A percentile compares a stretch with the other conserved stretches of the same genome.
Evolutionary conservation across 2,888 invertebrate species (phyloP).

Genomic region (Peribatodes rhomboidaria): DNA sequence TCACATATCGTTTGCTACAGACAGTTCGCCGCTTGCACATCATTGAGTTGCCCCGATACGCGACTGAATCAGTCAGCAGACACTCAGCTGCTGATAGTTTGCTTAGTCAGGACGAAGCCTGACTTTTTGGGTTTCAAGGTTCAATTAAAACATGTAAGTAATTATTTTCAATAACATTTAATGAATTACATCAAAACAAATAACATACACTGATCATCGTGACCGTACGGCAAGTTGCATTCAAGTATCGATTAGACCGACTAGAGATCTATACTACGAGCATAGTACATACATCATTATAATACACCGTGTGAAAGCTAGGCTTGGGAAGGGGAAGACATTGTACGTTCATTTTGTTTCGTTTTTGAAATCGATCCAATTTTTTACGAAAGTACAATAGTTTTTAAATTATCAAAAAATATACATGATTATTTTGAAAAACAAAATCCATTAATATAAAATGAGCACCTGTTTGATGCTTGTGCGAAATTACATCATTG

Average conservation of each 20-base stretch:
- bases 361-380: background rate
- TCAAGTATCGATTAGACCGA: slow-evolving; percentile 74
- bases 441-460: too few relatives aligned
- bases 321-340: slow-evolving; percentile 40
- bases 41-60: too few relatives aligned
- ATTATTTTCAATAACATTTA: slow-evolving; percentile 84
- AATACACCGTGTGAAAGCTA: slow-evolving; percentile 46
- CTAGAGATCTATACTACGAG: slow-evolving; percentile 71
- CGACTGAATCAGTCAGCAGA: too few relatives aligned
- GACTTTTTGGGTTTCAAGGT: too few relatives aligned
- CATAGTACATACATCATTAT: slow-evolving; percentile 49
- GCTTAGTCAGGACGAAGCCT: too few relatives aligned
- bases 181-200: slow-evolving; percentile 85
- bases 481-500: too few relatives aligned
- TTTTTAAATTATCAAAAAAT: background rate
- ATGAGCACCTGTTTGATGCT: too few relatives aligned
- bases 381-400: background rate
- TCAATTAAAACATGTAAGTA: slow-evolving; percentile 41
- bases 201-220: slow-evolving; percentile 80
- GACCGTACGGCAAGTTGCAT: slow-evolving; percentile 80
- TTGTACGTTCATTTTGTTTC: slow-evolving; percentile 20
- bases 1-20: too few relatives aligned
- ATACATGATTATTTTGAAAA: too few relatives aligned
- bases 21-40: too few relatives aligned
- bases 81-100: too few relatives aligned